phyloP scores from a whole-genome alignment of 2,797 vertebrate genomes.

The Orientallactaga sibirica region DNA sequence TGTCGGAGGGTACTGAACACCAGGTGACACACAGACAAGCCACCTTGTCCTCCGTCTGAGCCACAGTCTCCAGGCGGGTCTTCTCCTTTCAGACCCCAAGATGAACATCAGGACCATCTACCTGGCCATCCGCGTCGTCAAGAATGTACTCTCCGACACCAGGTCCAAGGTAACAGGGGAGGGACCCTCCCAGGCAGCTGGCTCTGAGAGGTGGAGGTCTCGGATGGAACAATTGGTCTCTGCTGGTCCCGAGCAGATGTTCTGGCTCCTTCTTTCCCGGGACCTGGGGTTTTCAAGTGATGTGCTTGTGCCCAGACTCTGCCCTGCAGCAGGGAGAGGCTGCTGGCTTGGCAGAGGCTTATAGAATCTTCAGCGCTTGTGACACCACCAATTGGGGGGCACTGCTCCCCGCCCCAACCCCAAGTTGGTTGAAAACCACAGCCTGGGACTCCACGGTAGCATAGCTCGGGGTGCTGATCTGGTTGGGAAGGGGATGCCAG shows the following conservation, averaged over 20 bases:
- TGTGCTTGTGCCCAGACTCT: rapidly evolving
- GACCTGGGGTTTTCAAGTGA: too few species aligned
- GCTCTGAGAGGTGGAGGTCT: background rate
- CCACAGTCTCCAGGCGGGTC: rapidly evolving
- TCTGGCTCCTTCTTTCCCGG: rapidly evolving
- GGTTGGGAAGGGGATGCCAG: background rate
- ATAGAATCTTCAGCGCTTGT: background rate
- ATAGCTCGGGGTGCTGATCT: rapidly evolving
- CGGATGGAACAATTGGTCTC: background rate
- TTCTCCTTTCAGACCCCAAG: conserved; percentile 75
- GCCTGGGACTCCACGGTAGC: background rate
- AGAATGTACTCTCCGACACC: conserved; percentile 71
- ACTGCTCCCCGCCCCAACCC: rapidly evolving
- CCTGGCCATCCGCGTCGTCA: conserved; percentile 79
- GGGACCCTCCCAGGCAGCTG: rapidly evolving
- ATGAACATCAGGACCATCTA: conserved; percentile 72
- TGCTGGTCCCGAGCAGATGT: background rate
- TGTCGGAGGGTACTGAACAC: rapidly evolving
- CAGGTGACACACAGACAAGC: background rate
- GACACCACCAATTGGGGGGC: background rate
- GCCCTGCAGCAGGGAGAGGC: background rate
- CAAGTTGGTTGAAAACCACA: too few species aligned
- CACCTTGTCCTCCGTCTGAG: rapidly evolving
- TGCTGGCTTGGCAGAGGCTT: rapidly evolving
- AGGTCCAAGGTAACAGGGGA: conserved; percentile 71